Evolutionary conservation across 2,888 invertebrate genomes (phyloP), one percentile per base, ranked within the genome.

Genomic region (Lycaena phlaeas): DNA sequence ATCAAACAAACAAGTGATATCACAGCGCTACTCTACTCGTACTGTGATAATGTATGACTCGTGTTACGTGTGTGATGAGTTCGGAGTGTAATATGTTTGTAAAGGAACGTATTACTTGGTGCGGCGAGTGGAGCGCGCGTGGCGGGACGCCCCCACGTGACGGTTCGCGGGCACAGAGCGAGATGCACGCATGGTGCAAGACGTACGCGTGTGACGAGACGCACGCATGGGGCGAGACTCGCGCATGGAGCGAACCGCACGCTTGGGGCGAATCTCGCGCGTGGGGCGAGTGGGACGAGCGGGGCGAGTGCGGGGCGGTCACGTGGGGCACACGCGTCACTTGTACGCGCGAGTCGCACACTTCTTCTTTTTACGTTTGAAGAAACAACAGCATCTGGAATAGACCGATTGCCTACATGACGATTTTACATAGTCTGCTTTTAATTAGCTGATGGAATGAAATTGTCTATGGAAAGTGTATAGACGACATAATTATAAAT

Each of bases 331-430:
- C 67, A 57, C 91, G 90, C 92, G 93, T 94, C 93, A 94, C 90
- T 94, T 94, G 86, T 92, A 92, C 73, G 92, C 92, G 71, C 93
- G 90, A 54, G 91, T 90, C 74, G 92, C 82, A 50, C 85, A 92
- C 91, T 97, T 96, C 92, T 97, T 97, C 94, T 97, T 97, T 94
- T 96, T 97, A 84, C 96, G 92, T 87, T 96, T 96, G 90, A 96
- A 96, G 91, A 97, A 98, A 87, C 97, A 98, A 87, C 98, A 98
- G 89, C 97, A 97, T 88, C 97, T 97, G 87, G 73, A 89, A 88
- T 76, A 84, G 49, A 82, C 76, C 50, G 82, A 84, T 85, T 84
- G 82, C 61, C 82, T 84, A 69, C 69, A 84, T 82, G 82, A 84
- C 69, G 82, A 82, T 81, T 53, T 77, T 75, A 78, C 69, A 71